Conservation (phyloP, 2,797 vertebrate species). For the Pipistrellus nathusii region DNA sequence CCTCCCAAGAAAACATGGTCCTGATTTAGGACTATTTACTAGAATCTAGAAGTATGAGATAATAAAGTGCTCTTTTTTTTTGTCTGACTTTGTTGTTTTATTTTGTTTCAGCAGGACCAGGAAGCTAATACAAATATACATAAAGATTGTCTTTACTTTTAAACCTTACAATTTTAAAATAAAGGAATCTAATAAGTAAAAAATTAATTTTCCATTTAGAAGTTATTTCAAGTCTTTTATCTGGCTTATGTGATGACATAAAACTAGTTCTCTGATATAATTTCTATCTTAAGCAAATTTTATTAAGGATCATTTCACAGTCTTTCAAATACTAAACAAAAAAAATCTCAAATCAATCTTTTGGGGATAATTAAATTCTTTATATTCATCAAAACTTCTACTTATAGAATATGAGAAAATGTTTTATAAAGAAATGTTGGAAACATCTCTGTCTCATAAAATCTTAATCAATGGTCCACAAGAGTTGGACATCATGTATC, state of each 20-base stretch:
- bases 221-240: background rate
- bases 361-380: background rate
- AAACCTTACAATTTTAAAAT: background rate
- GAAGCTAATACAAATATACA: background rate
- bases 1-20: background rate
- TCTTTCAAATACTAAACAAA: constrained; percentile 22
- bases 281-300: background rate
- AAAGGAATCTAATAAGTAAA: background rate
- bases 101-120: background rate
- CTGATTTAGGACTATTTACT: background rate
- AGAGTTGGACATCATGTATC: background rate
- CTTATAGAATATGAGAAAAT: background rate
- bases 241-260: background rate
- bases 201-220: background rate
- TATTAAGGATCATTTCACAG: background rate
- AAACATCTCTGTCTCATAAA: background rate
- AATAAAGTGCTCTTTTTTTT: background rate
- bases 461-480: background rate
- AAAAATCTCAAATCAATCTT: background rate
- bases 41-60: background rate
- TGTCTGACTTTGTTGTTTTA: background rate
- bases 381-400: background rate
- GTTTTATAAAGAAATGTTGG: background rate
- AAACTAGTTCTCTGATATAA: background rate
- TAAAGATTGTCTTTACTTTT: background rate